Evolutionary conservation across 2,113 vertebrate species (phyloP), one percentile per base, ranked within the genome.

Genomic region (Plectropomus leopardus): DNA sequence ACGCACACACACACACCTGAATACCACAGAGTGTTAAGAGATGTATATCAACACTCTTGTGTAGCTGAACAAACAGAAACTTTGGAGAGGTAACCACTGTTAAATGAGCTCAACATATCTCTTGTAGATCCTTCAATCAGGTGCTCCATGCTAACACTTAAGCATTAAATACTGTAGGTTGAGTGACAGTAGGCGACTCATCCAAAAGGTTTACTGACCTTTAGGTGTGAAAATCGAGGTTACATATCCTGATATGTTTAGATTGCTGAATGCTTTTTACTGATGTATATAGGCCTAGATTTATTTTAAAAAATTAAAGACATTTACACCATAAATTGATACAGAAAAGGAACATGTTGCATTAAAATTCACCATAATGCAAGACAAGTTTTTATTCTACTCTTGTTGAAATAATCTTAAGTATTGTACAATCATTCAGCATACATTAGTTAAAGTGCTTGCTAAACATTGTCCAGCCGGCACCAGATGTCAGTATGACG

Each of bases 1-100:
- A 70, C 34, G 36, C 59, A 44, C 54, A 65, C 77, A 76, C 75
- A 82, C 72, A 24, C 30, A 59, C 15, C 69, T 81, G 59, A 85
- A 82, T 78, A 77, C 79, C 80, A 80, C 67, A 51, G 74, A 75
- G 47, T 65, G 72, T 75, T 75, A 72, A 53, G 26, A 73, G 28
- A 57, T 68, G 23, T 50, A 65, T 30, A 66, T 76, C 70, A 87
- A 83, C 76, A 64, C 71, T 60, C 45, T 59, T 19, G 48, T 84
- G 69, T 32, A 60, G 55, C 36, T 65, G 42, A 30, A 83, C 65
- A 72, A 78, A 75, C 68, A 45, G 48, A 72, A 66, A 69, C 34
- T 24, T 32, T 24, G 28, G 19, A 57, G 54, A 60, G n/a, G 50
- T 58, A 42, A 72, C 16, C 36, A 50, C 45, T 6, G 13, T 65